A percentile compares a stretch with the other conserved stretches of the same genome.
These are phyloP conservation scores for Arctocebus calabarensis DNA, from an alignment of 2,797 vertebrate genomes.

Conservation along the genomic window DNA sequence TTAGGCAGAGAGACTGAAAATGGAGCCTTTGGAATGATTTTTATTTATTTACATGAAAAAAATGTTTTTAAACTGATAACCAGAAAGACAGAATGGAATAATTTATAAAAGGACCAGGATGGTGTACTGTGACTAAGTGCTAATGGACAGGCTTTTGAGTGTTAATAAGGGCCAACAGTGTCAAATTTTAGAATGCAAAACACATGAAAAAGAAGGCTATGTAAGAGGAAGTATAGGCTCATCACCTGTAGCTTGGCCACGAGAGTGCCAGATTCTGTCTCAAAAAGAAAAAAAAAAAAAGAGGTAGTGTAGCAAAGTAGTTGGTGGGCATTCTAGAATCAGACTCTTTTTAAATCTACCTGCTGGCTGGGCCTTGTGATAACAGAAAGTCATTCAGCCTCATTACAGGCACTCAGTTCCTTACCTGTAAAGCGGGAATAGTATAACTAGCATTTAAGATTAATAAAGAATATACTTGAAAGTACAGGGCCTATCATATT, in stretches of 20 bases:
- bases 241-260: no score
- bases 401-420: neutral
- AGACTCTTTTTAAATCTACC: neutral
- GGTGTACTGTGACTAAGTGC: neutral
- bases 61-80: neutral
- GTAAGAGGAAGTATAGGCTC: neutral
- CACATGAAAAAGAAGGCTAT: neutral
- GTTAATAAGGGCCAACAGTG: neutral
- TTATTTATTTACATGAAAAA: neutral
- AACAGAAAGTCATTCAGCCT: neutral
- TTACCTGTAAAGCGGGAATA: neutral
- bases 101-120: neutral
- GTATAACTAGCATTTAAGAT: neutral
- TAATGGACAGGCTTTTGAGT: neutral
- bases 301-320: neutral
- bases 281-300: no score
- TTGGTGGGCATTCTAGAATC: neutral
- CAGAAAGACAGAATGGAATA: neutral
- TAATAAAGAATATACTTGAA: neutral
- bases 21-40: neutral
- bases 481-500: neutral
- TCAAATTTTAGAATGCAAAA: neutral
- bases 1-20: conserved; percentile 1
- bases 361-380: neutral
- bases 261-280: no score